Conservation (phyloP, 2,113 vertebrate genomes). For the Mastomys coucha region DNA sequence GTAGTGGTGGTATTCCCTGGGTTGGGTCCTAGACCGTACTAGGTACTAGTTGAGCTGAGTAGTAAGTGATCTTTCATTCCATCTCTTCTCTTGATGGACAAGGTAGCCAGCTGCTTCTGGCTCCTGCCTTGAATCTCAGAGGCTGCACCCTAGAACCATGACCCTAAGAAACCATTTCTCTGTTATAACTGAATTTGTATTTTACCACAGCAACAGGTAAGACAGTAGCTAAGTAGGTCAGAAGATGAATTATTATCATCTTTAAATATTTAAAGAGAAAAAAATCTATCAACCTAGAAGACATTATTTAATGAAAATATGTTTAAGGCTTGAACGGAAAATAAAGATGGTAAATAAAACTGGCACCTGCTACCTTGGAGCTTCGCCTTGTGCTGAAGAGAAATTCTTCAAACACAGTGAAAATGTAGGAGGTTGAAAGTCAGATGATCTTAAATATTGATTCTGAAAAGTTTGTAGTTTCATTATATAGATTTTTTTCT, state of each 20-base stretch:
- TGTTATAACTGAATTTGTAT: neutral
- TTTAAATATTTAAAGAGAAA: slow-evolving; percentile 2
- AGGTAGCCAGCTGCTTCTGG: neutral
- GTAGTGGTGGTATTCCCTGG: neutral
- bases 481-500: neutral
- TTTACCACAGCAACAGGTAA: neutral
- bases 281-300: neutral
- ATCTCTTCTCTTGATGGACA: neutral
- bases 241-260: neutral
- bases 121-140: neutral
- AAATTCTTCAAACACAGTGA: neutral
- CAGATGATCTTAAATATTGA: neutral
- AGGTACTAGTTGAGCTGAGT: neutral
- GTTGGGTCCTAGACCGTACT: neutral
- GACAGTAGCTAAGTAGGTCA: neutral
- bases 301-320: neutral
- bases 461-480: neutral
- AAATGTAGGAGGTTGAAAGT: neutral
- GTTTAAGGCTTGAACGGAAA: neutral
- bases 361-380: neutral
- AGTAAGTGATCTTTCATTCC: neutral
- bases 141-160: neutral
- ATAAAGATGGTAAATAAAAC: neutral
- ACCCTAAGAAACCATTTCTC: neutral
- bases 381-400: neutral